These are phyloP conservation scores for Andrena cerasifolii DNA, from an alignment of 1,140 invertebrate genomes.

Conservation along the genomic window DNA sequence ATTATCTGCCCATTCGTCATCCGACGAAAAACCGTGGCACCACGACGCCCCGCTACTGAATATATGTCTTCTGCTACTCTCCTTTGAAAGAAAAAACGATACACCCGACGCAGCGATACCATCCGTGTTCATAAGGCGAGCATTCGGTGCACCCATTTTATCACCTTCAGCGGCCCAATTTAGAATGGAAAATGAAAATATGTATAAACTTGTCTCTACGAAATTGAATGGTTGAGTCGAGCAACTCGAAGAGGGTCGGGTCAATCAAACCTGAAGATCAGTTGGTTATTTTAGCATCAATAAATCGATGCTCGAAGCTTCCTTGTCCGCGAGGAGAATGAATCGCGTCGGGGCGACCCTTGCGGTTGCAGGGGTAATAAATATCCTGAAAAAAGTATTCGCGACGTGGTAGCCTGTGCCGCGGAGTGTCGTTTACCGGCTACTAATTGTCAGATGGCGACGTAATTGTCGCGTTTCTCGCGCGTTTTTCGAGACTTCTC, in stretches of 20 bases:
- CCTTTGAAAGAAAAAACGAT: background rate
- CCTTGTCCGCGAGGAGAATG: conserved; percentile 19
- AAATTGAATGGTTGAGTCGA: background rate
- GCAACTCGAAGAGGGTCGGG: background rate
- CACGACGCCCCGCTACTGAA: conserved; percentile 17
- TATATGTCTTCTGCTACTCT: conserved; percentile 26
- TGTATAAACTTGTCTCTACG: background rate
- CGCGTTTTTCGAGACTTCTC: conserved; percentile 63
- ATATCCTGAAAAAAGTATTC: conserved; percentile 75
- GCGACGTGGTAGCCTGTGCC: conserved; percentile 51
- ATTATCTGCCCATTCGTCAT: conserved; percentile 76
- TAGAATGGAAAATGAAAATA: background rate
- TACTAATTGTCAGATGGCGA: conserved; percentile 80
- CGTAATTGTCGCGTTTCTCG: conserved; percentile 77
- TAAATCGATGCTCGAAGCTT: conserved; percentile 37
- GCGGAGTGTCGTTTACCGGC: conserved; percentile 71
- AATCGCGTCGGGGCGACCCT: conserved; percentile 24
- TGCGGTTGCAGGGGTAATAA: conserved; percentile 64
- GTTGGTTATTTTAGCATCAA: conserved; percentile 45
- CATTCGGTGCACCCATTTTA: background rate
- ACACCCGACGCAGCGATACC: background rate
- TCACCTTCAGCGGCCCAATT: background rate
- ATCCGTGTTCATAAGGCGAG: background rate
- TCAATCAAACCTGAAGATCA: background rate
- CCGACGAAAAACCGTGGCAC: conserved; percentile 61